Evolutionary conservation across 2,113 vertebrate genomes (phyloP).

Genomic region (Zosterops japonicus): DNA sequence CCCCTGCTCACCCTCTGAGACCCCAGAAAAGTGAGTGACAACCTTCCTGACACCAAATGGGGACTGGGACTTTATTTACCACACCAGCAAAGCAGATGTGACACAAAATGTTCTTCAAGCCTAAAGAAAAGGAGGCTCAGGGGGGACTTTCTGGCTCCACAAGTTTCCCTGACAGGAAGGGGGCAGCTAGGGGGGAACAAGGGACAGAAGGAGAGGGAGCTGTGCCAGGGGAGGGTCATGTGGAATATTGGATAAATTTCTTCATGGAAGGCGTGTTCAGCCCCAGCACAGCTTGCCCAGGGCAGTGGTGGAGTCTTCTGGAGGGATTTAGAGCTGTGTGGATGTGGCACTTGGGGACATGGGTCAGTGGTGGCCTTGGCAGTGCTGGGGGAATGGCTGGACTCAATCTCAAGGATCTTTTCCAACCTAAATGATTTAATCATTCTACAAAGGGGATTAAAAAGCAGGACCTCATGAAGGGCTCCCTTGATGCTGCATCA

Average conservation of each 20-base stretch:
- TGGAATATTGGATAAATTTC: neutral
- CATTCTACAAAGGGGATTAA: neutral
- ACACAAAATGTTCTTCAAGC: neutral
- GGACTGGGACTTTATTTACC: neutral
- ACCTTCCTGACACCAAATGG: neutral
- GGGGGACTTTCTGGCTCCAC: fast-evolving
- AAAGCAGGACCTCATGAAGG: fast-evolving
- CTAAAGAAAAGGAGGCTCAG: neutral
- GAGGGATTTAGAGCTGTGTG: fast-evolving
- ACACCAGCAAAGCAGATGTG: neutral
- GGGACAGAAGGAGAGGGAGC: neutral
- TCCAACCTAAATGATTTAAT: fast-evolving
- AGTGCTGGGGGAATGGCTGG: fast-evolving
- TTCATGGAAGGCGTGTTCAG: fast-evolving
- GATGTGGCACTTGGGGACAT: neutral
- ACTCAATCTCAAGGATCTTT: fast-evolving
- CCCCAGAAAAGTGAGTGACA: neutral
- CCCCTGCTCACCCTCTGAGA: neutral
- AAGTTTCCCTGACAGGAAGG: neutral
- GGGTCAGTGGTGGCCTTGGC: neutral
- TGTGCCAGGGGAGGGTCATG: fast-evolving
- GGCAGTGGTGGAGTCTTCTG: neutral
- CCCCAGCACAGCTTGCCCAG: neutral
- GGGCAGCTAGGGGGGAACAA: fast-evolving
- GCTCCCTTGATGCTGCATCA: neutral